Conservation (phyloP, 2,797 vertebrate genomes). For the Hipposideros larvatus region DNA sequence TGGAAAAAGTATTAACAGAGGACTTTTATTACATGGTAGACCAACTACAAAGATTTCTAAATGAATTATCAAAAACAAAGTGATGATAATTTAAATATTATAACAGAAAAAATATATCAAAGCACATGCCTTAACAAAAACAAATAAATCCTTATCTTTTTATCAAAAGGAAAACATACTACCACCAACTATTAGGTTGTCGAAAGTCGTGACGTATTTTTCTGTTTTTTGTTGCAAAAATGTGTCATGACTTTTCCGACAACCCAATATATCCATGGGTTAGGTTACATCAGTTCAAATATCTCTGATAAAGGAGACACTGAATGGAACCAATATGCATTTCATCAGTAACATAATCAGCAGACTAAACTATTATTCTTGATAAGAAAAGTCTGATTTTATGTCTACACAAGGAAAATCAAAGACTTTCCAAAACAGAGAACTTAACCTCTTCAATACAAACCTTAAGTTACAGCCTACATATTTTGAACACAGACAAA, state of each 20-base stretch:
- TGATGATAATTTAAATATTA: background rate
- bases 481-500: background rate
- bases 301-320: background rate
- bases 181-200: background rate
- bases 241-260: too few relatives aligned
- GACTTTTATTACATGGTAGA: conserved; percentile 16
- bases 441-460: conserved; percentile 10
- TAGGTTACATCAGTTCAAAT: conserved; percentile 5
- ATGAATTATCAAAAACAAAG: conserved; percentile 50
- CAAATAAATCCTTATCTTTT: background rate
- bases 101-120: background rate
- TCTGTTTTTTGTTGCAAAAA: too few relatives aligned
- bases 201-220: too few relatives aligned
- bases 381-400: background rate
- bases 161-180: conserved; percentile 36
- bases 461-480: background rate
- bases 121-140: background rate
- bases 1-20: conserved; percentile 80
- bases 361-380: background rate
- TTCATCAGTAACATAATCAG: background rate
- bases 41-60: background rate
- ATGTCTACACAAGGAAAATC: background rate
- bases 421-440: conserved; percentile 3
- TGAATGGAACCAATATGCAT: background rate
- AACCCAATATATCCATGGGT: background rate